Base-by-base conservation (phyloP, 2,113 vertebrate species). In the Toxotes chatareus region DNA sequence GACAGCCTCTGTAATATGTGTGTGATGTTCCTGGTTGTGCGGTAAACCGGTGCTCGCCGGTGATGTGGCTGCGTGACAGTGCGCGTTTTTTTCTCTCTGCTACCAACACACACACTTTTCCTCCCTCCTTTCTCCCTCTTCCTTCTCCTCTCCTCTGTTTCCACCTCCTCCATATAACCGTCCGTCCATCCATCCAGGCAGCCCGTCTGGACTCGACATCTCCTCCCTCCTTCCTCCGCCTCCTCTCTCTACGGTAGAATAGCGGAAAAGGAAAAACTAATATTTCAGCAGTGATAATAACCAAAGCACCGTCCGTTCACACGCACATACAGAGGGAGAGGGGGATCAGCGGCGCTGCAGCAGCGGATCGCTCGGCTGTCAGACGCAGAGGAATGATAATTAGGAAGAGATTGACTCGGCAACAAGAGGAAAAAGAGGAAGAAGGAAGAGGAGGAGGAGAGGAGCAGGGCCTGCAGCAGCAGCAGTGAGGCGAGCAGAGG, bases 371-470 rank as follows among this genome's bases (percentile, higher is more conserved):
- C 74, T 82, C 34, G 71, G 66, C 87, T 83, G 84, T 89, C 91
- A 84, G 87, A 79, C 57, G 86, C 87, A 90, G 82, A 89, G 91
- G 89, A 92, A 92, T 91, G 88, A 86, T 89, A 91, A 92, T 90
- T 88, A 90, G 79, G 53, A 88, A 80, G 83, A 80, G 73, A 88
- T 73, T 89, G 88, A 90, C 80, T 92, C 86, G 74, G 78, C 77
- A 71, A 82, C 80, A 73, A 80, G 85, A 78, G 63, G 66, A 80
- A 70, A 63, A 80, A 68, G 64, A 83, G 56, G 77, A 60, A 65
- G 75, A n/a, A 68, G 51, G 10, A 64, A n/a, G 23, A 83, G 31
- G 57, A 73, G 40, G 72, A 86, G 60, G 42, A 82, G 57, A 83
- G 70, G 77, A 72, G 49, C 46, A 0, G 19, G 65, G 87, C 79